Base-by-base conservation (phyloP, 2,797 vertebrate genomes). In the Syndactyla subalaris region DNA sequence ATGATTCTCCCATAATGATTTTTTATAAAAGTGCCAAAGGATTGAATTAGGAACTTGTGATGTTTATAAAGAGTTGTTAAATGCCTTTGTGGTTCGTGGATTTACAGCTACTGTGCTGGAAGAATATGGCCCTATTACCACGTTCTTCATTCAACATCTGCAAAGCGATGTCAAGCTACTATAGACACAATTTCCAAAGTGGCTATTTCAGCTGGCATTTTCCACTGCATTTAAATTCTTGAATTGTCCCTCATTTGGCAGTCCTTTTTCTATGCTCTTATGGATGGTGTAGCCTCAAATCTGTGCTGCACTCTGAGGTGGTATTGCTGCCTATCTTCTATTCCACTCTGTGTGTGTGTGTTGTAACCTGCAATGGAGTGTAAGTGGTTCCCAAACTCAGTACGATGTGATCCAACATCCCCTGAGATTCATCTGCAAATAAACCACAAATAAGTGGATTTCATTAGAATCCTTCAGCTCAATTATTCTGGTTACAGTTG, bases 31-130 rank as follows among this genome's bases (percentile, higher is more conserved):
- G 38, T 67, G 36, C 26, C 61, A 52, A 85, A 78, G 68, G 58
- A 65, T 38, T 72, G 75, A 86, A 72, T 95, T 87, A 83, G 76
- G 65, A 82, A 88, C 39, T 65, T 63, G 16, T 85, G 75, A 77
- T 43, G 58, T 88, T 92, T 89, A 46, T 58, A 58, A 72, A 91
- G 77, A 88, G 36, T 46, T 83, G 65, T 63, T 85, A 85, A 93
- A 85, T 72, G 57, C 62, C 61, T 92, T 85, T 77, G 65, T 73
- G 65, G 61, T 65, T 83, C 65, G 57, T 55, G 70, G 41, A 49
- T 92, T 93, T 85, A 83, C 49, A 77, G 61, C 61, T 83, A 4
- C 63, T 83, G 16, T 45, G 39, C 63, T 76, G 75, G 59, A 89
- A 34, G 68, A 84, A 77, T 85, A 62, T 17, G 20, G 49, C 32